phyloP scores from a whole-genome alignment of 2,888 invertebrate species.

The Antheraea yamamai region DNA sequence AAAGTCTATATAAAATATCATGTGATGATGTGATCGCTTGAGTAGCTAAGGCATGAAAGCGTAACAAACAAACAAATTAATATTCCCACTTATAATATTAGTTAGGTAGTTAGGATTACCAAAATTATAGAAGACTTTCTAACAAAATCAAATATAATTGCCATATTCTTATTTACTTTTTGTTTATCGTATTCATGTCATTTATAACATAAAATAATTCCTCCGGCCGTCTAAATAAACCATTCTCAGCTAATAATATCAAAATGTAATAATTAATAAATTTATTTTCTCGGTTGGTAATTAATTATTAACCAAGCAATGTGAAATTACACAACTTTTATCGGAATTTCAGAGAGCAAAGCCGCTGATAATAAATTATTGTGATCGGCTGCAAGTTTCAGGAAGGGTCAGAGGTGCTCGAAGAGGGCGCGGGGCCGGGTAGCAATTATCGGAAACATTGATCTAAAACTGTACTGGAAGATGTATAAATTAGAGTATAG shows the following conservation, averaged over 20 bases:
- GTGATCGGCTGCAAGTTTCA: constrained; percentile 81
- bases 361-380: constrained; percentile 69
- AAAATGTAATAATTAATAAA: neutral
- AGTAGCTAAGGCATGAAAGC: too few species aligned
- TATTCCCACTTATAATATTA: too few species aligned
- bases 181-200: too few species aligned
- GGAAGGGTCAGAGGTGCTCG: constrained; percentile 78
- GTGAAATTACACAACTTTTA: constrained; percentile 31
- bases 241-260: neutral
- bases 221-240: neutral
- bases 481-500: neutral
- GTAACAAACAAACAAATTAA: too few species aligned
- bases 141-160: too few species aligned
- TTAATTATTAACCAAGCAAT: constrained; percentile 18
- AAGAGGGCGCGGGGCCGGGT: constrained; percentile 60
- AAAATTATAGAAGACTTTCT: too few species aligned
- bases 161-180: too few species aligned
- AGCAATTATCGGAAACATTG: constrained; percentile 71
- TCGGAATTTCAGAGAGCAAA: constrained; percentile 37
- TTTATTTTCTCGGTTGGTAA: neutral
- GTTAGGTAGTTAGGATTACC: too few species aligned
- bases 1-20: too few species aligned
- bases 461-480: constrained; percentile 44
- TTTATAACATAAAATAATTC: neutral
- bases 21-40: too few species aligned